These are phyloP conservation scores for Thymallus thymallus DNA, from an alignment of 2,113 vertebrate species.

Conservation along the genomic window DNA sequence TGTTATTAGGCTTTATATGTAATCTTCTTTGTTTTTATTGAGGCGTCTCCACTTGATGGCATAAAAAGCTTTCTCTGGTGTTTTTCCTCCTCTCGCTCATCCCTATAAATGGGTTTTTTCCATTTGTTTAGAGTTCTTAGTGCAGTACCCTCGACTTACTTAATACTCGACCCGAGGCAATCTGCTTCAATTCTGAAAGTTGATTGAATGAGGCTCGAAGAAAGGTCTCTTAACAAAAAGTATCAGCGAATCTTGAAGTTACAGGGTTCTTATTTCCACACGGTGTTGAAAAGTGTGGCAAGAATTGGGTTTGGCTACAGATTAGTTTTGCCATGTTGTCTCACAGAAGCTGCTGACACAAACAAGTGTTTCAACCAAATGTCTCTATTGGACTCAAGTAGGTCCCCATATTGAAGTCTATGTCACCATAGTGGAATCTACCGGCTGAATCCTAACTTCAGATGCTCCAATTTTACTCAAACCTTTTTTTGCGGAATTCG, in stretches of 20 bases:
- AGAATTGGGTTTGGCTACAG: not conserved
- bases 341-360: slow-evolving; percentile 9
- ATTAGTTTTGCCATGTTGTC: slow-evolving; percentile 5
- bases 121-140: too few species aligned
- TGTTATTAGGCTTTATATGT: slow-evolving; percentile 72
- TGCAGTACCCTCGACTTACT: too few species aligned
- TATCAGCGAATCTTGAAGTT: too few species aligned
- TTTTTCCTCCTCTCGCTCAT: slow-evolving; percentile 18
- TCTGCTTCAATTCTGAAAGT: not conserved
- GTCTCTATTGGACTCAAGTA: too few species aligned
- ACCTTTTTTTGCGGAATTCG: too few species aligned
- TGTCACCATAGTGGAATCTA: not conserved
- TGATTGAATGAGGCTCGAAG: not conserved
- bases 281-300: not conserved
- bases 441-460: too few species aligned
- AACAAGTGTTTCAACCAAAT: not conserved
- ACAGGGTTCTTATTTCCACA: too few species aligned
- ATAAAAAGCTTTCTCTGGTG: slow-evolving; percentile 58
- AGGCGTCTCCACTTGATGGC: slow-evolving; percentile 66
- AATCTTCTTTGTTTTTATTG: slow-evolving; percentile 72
- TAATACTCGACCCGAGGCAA: too few species aligned
- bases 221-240: too few species aligned
- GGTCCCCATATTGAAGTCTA: not conserved
- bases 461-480: too few species aligned
- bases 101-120: slow-evolving; percentile 54